Base-by-base conservation (phyloP, 2,888 invertebrate genomes). In the Macaria liturata region DNA sequence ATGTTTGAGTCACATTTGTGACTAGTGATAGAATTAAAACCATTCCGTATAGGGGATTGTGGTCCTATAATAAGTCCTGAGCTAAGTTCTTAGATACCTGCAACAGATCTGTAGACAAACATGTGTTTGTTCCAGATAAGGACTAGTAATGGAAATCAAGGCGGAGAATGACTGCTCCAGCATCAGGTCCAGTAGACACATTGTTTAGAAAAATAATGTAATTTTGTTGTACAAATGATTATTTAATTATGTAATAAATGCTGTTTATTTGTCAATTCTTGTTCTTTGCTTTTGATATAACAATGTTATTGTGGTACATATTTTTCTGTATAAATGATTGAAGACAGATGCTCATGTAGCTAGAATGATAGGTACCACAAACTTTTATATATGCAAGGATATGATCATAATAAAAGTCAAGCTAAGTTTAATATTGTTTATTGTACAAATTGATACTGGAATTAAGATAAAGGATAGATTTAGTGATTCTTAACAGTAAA, bases 401-500 rank as follows among this genome's bases (percentile, higher is more conserved):
- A 37, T 37, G 34, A 4, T 4, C 34, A 5, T 32, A 34, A 46
- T 8, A 49, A 51, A 71, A 78, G 74, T 61, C 73, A 75, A 71
- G 73, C 60, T 66, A 52, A 61, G 51, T 57, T 62, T 67, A 80
- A 37, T 37, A 37, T 37, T 37, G 76, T 87, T 85, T 86, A 88
- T 86, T 87, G 84, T 88, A 90, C 79, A 90, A 89, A 86, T 86
- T 69, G 73, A 83, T 85, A 87, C 78, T 90, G 88, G 90, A 90
- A 91, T 91, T 83, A 83, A 86, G 81, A 82, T 81, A 81, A 76
- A 83, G 86, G 84, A 83, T 83, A 84, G 78, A 84, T 84, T 80
- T 77, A 84, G 76, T 75, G 75, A 65, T 69, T 65, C 78, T 81
- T 84, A 84, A 81, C 71, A 79, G 75, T 87, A 82, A 79, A 81